Evolutionary conservation across 2,113 vertebrate genomes (phyloP), one percentile per base, ranked within the genome.

Genomic region (Rana temporaria): DNA sequence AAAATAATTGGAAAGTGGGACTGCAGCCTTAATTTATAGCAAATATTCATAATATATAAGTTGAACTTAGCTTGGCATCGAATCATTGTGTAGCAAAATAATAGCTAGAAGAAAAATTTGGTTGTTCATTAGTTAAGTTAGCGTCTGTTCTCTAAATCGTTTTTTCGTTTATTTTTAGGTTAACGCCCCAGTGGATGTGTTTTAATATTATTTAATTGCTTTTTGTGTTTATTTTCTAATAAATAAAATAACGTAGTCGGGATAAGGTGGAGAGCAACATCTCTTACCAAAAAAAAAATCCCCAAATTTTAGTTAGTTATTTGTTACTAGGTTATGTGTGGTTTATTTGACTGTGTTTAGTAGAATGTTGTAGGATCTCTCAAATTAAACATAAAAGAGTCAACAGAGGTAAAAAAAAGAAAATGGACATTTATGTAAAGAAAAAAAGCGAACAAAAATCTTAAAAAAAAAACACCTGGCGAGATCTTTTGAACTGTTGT

Each of bases 291-390:
- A 42, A 42, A 42, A 11, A 2, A 48, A 48, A 48, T 48, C 80
- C 69, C 26, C 64, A 42, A 75, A 59, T 67, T 82, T 82, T 82
- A 75, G 69, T 82, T 82, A 75, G 80, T 67, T 74, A 30, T 75
- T 82, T 82, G 80, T 82, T 82, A 73, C 52, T 82, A 82, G 80
- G 48, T 75, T 82, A 26, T 17, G 71, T 75, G 71, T 67, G 80
- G 80, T 82, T 82, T 66, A 42, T 74, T 64, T 75, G 80, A 14
- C 60, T 75, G 70, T 75, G 80, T 75, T 82, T 74, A 82, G 80
- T 82, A 82, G 80, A 75, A 82, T 32, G 80, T 82, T 42, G 80
- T 82, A 82, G 80, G 80, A 82, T 82, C 70, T 82, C 80, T 82
- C 63, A 62, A 82, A 75, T 82, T 22, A 26, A 65, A 55, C 66